Evolutionary conservation across 2,888 invertebrate genomes (phyloP).

Genomic region (Drosophila ezoana): DNA sequence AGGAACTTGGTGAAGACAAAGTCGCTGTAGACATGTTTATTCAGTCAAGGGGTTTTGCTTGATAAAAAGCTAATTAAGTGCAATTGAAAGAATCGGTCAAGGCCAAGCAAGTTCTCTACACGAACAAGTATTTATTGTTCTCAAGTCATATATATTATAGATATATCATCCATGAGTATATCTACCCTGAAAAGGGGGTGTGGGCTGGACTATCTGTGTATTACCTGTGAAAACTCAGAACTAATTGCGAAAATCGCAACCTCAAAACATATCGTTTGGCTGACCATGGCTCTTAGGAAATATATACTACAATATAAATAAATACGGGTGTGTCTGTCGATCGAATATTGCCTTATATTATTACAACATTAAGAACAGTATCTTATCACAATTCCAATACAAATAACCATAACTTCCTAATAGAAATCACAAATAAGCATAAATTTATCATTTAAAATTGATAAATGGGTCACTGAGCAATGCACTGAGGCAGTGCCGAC

Average conservation of each 20-base stretch:
- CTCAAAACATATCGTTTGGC: slow-evolving; percentile 14
- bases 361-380: slow-evolving; percentile 21
- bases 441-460: slow-evolving; percentile 9
- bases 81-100: slow-evolving; percentile 49
- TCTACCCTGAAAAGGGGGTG: slow-evolving; percentile 19
- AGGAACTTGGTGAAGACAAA: slow-evolving; percentile 35
- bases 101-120: slow-evolving; percentile 28
- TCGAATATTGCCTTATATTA: slow-evolving; percentile 31
- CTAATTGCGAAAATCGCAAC: slow-evolving; percentile 38
- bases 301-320: slow-evolving; percentile 3
- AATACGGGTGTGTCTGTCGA: slow-evolving; percentile 42
- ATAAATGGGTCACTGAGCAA: slow-evolving; percentile 11
- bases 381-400: slow-evolving; percentile 27
- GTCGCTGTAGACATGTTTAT: slow-evolving; percentile 14
- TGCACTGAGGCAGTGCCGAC: not conserved
- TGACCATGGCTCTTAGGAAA: slow-evolving; percentile 22
- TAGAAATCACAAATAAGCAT: slow-evolving; percentile 9
- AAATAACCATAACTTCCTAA: slow-evolving; percentile 8
- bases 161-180: not conserved
- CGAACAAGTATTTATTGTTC: slow-evolving; percentile 14
- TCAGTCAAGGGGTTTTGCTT: slow-evolving; percentile 4
- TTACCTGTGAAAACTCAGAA: slow-evolving; percentile 44
- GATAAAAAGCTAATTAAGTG: slow-evolving; percentile 20
- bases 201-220: slow-evolving; percentile 30
- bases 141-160: not conserved